Conservation (phyloP, 2,888 invertebrate species). For the Eubasilissa splendida region DNA sequence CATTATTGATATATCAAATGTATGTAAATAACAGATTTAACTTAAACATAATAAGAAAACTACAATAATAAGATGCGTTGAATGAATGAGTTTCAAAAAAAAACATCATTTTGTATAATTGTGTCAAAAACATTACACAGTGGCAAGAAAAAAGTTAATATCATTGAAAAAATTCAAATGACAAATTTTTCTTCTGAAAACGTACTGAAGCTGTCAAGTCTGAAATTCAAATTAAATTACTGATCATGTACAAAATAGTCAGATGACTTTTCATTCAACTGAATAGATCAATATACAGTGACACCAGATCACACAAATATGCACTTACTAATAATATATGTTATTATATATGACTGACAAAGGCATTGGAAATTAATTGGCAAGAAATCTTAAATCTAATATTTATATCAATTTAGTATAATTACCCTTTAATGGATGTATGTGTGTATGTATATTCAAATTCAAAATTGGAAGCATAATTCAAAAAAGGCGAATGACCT, state of each 20-base stretch:
- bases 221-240: background rate
- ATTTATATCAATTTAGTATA: background rate
- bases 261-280: background rate
- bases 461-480: conserved; percentile 27
- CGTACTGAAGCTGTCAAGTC: no score
- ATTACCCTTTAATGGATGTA: conserved; percentile 24
- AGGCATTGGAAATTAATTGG: conserved; percentile 14
- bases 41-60: no score
- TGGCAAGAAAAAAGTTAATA: background rate
- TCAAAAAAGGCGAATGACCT: conserved; percentile 19
- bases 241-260: background rate
- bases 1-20: no score
- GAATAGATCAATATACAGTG: no score
- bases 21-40: no score
- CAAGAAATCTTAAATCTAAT: conserved; percentile 1
- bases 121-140: no score
- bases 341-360: background rate
- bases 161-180: background rate
- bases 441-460: conserved; percentile 10
- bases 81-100: no score
- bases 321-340: background rate
- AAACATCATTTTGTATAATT: no score
- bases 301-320: background rate
- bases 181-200: background rate
- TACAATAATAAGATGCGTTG: no score